Evolutionary conservation across 2,113 vertebrate genomes (phyloP).

Genomic region (Agelaius tricolor): DNA sequence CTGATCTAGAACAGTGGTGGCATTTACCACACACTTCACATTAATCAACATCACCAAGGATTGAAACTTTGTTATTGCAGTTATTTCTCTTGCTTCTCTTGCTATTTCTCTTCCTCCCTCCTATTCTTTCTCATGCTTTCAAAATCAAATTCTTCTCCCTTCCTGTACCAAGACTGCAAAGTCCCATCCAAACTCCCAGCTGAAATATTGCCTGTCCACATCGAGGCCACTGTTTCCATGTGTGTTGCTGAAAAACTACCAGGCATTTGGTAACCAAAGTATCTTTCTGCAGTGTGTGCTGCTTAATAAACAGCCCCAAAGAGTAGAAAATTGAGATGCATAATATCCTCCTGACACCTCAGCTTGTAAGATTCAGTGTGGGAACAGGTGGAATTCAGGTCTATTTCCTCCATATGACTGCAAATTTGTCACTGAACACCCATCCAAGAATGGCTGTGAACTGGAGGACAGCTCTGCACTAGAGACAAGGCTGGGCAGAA

Average conservation of each 20-base stretch:
- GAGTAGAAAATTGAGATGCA: background rate
- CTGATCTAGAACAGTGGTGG: background rate
- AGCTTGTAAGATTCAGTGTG: background rate
- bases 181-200: background rate
- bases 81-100: background rate
- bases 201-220: background rate
- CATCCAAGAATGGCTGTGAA: background rate
- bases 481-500: background rate
- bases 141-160: background rate
- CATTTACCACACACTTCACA: background rate
- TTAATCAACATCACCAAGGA: background rate
- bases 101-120: background rate
- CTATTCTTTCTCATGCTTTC: background rate
- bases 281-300: background rate
- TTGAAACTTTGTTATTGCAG: background rate
- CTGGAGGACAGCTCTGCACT: background rate
- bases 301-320: background rate
- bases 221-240: accelerated
- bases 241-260: background rate
- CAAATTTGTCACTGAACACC: background rate
- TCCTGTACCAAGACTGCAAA: background rate
- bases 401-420: background rate
- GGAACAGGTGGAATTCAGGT: background rate
- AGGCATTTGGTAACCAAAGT: background rate
- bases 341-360: background rate